Evolutionary conservation across 2,888 invertebrate species (phyloP).

Genomic region (Orchesella flavescens): DNA sequence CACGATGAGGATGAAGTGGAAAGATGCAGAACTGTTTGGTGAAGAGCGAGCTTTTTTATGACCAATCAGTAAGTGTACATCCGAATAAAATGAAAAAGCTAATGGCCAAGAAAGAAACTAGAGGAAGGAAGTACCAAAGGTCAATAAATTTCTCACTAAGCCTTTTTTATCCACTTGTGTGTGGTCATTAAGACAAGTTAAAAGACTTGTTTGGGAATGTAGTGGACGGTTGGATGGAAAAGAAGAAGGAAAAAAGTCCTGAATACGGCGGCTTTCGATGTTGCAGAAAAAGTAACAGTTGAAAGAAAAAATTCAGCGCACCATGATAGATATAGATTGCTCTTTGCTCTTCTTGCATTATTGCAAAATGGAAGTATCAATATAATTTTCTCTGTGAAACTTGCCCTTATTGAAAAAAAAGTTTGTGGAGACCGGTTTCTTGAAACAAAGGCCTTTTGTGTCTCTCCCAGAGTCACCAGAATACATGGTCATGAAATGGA

Average conservation of each 20-base stretch:
- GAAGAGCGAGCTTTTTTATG: background rate
- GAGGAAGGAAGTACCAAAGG: slow-evolving; percentile 34
- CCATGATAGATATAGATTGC: too few relatives aligned
- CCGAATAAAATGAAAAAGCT: background rate
- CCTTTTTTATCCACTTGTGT: slow-evolving; percentile 29
- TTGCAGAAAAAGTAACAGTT: background rate
- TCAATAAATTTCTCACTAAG: slow-evolving; percentile 40
- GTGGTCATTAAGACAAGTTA: slow-evolving; percentile 23
- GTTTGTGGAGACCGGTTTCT: slow-evolving; percentile 39
- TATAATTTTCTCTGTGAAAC: too few relatives aligned
- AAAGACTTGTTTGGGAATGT: slow-evolving; percentile 32
- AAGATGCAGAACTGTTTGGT: background rate
- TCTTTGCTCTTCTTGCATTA: too few relatives aligned
- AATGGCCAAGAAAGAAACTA: background rate
- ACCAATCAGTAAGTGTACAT: too few relatives aligned
- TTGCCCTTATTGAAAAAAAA: slow-evolving; percentile 28
- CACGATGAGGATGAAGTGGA: slow-evolving; percentile 28
- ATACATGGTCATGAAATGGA: background rate
- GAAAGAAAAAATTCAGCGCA: too few relatives aligned
- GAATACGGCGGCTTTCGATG: slow-evolving; percentile 22
- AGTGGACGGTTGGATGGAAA: background rate
- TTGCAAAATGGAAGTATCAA: too few relatives aligned
- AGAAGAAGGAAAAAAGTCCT: slow-evolving; percentile 19
- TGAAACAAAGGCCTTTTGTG: slow-evolving; percentile 27
- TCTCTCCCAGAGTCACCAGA: slow-evolving; percentile 24